Evolutionary conservation across 2,888 invertebrate genomes (phyloP), one percentile per base, ranked within the genome.

Genomic region (Campoletis raptor): DNA sequence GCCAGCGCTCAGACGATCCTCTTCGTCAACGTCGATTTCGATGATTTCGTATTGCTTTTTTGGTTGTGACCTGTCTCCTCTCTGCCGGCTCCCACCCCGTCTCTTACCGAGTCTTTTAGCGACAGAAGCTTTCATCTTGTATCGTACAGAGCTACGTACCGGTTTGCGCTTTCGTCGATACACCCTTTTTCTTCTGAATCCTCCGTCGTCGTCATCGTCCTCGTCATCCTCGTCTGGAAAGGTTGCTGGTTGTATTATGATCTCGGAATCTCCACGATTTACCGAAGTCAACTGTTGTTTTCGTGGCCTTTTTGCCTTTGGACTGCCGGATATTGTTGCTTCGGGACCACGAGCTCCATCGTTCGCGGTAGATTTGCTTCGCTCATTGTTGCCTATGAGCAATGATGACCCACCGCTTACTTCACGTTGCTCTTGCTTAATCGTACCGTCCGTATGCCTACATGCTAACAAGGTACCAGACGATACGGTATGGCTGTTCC

Each of bases 261-360:
- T 94, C 85, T 94, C 94, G 0, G 94, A 92, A 85, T 94, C 94
- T 0, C 92, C 93, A 0, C 94, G 93, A 86, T 94, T 93, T 0
- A 94, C 94, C 0, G 91, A 91, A 1, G 92, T 93, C 67, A 94
- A 89, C 81, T 94, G 94, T 74, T 94, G 94, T 64, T 94, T 94
- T 37, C 94, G 90, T 0, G 94, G 91, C 78, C 94, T 88, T 80
- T 94, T 94, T 0, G 92, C 90, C 88, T 92, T 90, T 30, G 83
- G 67, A 8, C 74, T 84, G 7, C 30, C 67, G 21, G 66, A 48
- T 36, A 48, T 8, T 70, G 48, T 70, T 48, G 81, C 85, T 15
- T 67, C 10, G 1, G 24, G 12, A 10, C 66, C 30, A 12, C 74
- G 76, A 9, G 66, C 21, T 12, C 64, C 45, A 8, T 42, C 70